These are phyloP conservation scores for Pomacea maculata DNA, from an alignment of 1,140 invertebrate genomes.

Conservation along the genomic window DNA sequence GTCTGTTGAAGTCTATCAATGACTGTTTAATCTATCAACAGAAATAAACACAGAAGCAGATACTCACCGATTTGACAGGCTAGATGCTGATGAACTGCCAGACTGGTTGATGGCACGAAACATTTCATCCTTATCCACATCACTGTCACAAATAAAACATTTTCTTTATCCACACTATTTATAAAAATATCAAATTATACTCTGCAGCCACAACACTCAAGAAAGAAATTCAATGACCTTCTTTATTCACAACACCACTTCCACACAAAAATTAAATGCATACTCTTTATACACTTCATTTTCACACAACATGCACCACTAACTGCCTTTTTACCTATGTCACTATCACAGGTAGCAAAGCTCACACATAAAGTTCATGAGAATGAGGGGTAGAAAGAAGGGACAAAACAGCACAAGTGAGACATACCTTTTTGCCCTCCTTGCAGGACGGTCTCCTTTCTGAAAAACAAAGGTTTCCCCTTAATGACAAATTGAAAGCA, in stretches of 20 bases:
- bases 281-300: neutral
- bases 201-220: neutral
- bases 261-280: neutral
- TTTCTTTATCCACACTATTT: neutral
- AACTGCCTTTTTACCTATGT: no score
- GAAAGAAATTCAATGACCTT: no score
- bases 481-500: neutral
- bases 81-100: conserved; percentile 65
- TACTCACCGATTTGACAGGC: conserved; percentile 52
- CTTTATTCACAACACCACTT: no score
- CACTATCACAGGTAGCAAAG: no score
- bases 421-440: conserved; percentile 43
- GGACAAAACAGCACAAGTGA: no score
- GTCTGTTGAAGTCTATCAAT: neutral
- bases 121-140: conserved; percentile 62
- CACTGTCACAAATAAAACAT: conserved; percentile 50
- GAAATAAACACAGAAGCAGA: neutral
- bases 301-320: no score
- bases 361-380: no score
- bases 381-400: no score
- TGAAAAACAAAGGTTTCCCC: conserved; percentile 17
- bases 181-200: neutral
- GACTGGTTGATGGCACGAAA: conserved; percentile 58
- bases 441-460: conserved; percentile 40
- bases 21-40: neutral